phyloP scores from a whole-genome alignment of 2,113 vertebrate species.

The Lepidothrix coronata region DNA sequence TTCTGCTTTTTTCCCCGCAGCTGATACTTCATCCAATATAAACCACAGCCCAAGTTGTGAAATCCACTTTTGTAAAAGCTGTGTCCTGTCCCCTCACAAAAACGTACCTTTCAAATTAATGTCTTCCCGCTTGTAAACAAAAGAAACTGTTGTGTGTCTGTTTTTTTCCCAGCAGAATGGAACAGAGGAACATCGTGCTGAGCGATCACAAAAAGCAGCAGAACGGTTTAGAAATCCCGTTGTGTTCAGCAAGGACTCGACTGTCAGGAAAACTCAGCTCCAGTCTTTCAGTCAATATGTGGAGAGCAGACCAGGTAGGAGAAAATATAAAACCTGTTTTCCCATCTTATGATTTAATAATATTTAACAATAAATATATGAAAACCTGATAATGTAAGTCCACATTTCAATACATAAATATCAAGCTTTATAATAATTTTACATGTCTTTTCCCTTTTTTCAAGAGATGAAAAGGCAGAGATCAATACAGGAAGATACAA shows the following conservation, averaged over 20 bases:
- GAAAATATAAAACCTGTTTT: slow-evolving; percentile 66
- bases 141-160: slow-evolving; percentile 51
- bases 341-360: slow-evolving; percentile 68
- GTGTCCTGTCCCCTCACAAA: slow-evolving; percentile 16
- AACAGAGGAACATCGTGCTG: slow-evolving; percentile 84
- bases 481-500: slow-evolving; percentile 94
- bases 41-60: background rate
- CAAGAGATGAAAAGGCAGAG: slow-evolving; percentile 96
- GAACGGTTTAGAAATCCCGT: slow-evolving; percentile 91
- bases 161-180: slow-evolving; percentile 81
- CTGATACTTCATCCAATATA: slow-evolving; percentile 3
- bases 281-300: slow-evolving; percentile 98
- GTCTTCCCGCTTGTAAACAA: slow-evolving; percentile 45
- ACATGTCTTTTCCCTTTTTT: slow-evolving; percentile 77
- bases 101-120: slow-evolving; percentile 26
- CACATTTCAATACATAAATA: slow-evolving; percentile 80
- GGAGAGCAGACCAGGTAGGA: slow-evolving; percentile 92
- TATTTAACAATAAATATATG: slow-evolving; percentile 68
- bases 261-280: slow-evolving; percentile 95
- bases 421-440: slow-evolving; percentile 84
- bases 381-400: slow-evolving; percentile 73
- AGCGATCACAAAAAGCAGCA: slow-evolving; percentile 87
- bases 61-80: background rate
- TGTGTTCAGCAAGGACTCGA: slow-evolving; percentile 92
- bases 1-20: background rate